Evolutionary conservation across 1,140 invertebrate species (phyloP).

Genomic region (Panagrolaimus sp.): DNA sequence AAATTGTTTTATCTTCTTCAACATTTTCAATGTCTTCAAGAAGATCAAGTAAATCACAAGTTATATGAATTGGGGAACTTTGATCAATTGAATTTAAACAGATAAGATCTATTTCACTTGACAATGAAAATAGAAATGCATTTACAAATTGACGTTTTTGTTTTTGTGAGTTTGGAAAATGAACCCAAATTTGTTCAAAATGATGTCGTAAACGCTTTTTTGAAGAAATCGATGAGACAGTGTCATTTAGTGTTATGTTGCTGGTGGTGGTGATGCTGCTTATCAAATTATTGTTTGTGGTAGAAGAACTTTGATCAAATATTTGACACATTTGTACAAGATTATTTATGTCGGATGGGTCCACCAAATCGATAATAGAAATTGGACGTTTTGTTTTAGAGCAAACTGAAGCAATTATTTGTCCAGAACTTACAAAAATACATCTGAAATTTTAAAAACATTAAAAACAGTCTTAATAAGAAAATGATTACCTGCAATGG

Average conservation of each 20-base stretch:
- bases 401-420: conserved; percentile 11
- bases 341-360: conserved; percentile 10
- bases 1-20: neutral
- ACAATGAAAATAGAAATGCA: conserved; percentile 13
- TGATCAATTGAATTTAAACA: conserved; percentile 10
- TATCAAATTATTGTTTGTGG: neutral
- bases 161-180: neutral
- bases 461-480: too few relatives aligned
- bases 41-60: conserved; percentile 7
- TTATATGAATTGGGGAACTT: neutral
- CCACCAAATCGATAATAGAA: neutral
- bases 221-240: neutral
- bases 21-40: neutral
- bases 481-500: neutral
- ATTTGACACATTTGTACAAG: conserved; percentile 11
- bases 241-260: too few relatives aligned
- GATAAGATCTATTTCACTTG: conserved; percentile 17
- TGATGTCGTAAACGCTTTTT: conserved; percentile 15
- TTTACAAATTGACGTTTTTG: conserved; percentile 11
- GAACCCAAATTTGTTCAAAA: conserved; percentile 13
- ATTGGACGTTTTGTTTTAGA: neutral
- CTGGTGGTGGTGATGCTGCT: too few relatives aligned
- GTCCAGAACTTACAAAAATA: conserved; percentile 1
- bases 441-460: conserved; percentile 2
- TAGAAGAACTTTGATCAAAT: neutral